Percentiles rank a stretch among this genome's conserved stretches.
These are phyloP conservation scores for Steatornis caripensis DNA, from an alignment of 2,113 vertebrate species.

Conservation along the genomic window DNA sequence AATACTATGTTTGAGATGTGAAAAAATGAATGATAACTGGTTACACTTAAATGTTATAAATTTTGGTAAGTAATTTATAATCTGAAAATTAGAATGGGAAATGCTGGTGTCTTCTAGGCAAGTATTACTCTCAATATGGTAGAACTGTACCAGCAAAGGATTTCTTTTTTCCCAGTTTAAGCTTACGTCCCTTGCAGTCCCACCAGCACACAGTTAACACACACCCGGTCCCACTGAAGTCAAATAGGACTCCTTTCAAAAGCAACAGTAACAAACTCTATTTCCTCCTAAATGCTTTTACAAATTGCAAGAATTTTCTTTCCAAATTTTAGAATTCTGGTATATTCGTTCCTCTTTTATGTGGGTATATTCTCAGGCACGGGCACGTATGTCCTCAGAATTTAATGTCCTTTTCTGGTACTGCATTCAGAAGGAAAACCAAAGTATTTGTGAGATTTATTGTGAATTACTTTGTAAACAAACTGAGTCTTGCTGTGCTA, in stretches of 20 bases:
- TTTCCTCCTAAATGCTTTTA: not conserved
- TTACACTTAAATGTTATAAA: not conserved
- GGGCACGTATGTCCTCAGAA: not conserved
- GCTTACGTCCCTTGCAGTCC: not conserved
- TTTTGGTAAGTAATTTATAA: not conserved
- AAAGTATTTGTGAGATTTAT: constrained; percentile 15
- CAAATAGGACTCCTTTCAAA: not conserved
- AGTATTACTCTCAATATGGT: not conserved
- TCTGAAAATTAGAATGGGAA: not conserved
- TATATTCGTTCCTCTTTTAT: not conserved
- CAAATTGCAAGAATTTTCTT: not conserved
- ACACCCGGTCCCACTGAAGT: not conserved
- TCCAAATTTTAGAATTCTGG: not conserved
- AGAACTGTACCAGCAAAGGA: not conserved
- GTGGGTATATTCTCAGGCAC: not conserved
- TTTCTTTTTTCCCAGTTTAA: not conserved
- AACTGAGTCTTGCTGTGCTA: not conserved
- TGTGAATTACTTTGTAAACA: constrained; percentile 16
- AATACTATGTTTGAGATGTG: not conserved
- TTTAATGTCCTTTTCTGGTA: not conserved
- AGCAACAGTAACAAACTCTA: not conserved
- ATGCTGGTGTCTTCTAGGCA: not conserved
- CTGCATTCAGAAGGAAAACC: not conserved
- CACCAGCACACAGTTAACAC: not conserved
- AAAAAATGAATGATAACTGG: not conserved